Conservation (phyloP, 2,113 vertebrate species). For the Charadrius vociferus region DNA sequence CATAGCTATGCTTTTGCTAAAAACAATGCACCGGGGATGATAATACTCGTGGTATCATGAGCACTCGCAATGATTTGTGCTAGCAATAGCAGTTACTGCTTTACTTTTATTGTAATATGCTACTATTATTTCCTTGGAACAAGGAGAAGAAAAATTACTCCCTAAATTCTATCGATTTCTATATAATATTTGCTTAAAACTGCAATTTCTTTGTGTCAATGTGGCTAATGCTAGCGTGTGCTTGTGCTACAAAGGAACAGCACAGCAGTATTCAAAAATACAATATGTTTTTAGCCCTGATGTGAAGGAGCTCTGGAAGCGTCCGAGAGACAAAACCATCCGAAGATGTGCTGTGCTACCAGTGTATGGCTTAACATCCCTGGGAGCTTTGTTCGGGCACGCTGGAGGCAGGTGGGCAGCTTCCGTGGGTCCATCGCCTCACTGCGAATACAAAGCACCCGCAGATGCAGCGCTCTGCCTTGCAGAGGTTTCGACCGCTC, state of each 20-base stretch:
- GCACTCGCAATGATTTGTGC: not conserved
- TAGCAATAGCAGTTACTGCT: not conserved
- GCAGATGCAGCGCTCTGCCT: too few species aligned
- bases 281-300: not conserved
- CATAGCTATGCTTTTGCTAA: not conserved
- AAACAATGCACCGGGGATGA: not conserved
- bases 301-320: not conserved
- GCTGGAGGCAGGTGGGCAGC: not conserved
- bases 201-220: not conserved
- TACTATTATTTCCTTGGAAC: not conserved
- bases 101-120: not conserved
- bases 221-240: not conserved
- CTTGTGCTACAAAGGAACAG: not conserved
- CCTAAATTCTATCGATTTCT: not conserved
- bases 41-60: not conserved
- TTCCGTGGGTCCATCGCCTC: not conserved
- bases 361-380: not conserved
- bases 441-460: not conserved
- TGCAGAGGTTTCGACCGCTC: too few species aligned
- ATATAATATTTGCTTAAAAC: slow-evolving; percentile 1
- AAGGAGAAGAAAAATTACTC: slow-evolving; percentile 17
- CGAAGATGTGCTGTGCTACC: not conserved
- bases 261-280: not conserved
- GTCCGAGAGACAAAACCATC: not conserved
- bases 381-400: not conserved